Percentiles rank a stretch among this genome's conserved stretches.
Evolutionary conservation across 2,888 invertebrate species (phyloP).

Genomic region (Thalpophila matura): DNA sequence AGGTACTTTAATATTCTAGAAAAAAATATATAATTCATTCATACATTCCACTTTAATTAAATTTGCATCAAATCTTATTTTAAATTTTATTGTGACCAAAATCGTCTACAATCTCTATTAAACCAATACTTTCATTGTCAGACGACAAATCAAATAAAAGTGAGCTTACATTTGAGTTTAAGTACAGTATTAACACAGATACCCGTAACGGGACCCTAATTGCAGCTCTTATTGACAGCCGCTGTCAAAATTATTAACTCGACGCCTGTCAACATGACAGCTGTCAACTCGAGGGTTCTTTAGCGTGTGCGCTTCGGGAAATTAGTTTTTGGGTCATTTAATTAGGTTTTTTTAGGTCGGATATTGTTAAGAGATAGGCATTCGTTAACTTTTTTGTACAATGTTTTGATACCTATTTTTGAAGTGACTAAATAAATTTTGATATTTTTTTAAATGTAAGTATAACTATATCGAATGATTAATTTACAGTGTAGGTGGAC

Average conservation of each 20-base stretch:
- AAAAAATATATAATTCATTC: no score
- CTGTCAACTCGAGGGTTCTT: conserved; percentile 71
- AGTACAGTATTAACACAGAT: conserved; percentile 59
- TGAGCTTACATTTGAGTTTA: conserved; percentile 31
- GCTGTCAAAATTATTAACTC: conserved; percentile 72
- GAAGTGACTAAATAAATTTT: background rate
- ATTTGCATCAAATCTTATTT: background rate
- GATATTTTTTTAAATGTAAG: no score
- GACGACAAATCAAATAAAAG: conserved; percentile 43
- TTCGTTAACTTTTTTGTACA: background rate
- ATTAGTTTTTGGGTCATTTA: conserved; percentile 41
- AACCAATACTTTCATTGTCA: conserved; percentile 20
- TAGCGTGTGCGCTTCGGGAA: conserved; percentile 34
- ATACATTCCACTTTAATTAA: no score
- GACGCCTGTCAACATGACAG: conserved; percentile 78
- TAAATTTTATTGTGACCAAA: background rate
- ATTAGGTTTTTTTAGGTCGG: conserved; percentile 4
- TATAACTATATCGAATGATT: background rate
- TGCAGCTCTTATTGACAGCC: conserved; percentile 71
- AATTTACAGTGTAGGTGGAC: conserved; percentile 7
- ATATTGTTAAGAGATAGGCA: background rate
- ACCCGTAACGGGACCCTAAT: conserved; percentile 64
- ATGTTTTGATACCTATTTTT: no score
- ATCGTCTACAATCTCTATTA: background rate
- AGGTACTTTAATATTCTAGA: no score